phyloP scores from a whole-genome alignment of 2,888 invertebrate species.

The Orthosia incerta region DNA sequence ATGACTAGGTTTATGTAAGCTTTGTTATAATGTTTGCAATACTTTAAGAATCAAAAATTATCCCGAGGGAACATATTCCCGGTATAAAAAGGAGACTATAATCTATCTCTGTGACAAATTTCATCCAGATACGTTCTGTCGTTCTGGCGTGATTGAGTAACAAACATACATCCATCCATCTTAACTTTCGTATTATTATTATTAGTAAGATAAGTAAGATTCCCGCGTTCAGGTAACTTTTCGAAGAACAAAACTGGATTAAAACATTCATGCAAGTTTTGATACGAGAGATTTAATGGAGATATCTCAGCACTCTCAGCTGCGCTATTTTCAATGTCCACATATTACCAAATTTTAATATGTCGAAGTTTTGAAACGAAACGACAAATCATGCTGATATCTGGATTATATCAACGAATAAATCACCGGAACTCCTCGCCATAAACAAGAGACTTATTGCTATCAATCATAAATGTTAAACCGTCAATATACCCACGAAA shows the following conservation, averaged over 20 bases:
- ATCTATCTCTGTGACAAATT: constrained; percentile 3
- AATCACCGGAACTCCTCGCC: not conserved
- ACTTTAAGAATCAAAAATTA: constrained; percentile 22
- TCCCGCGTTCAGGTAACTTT: not conserved
- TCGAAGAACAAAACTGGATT: not conserved
- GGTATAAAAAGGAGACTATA: too few relatives aligned
- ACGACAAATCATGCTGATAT: not conserved
- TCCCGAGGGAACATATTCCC: not conserved
- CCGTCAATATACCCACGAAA: too few relatives aligned
- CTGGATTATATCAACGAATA: not conserved
- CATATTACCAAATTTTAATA: not conserved
- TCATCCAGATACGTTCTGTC: too few relatives aligned
- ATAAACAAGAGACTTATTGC: not conserved
- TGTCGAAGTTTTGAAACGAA: not conserved
- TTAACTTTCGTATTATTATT: too few relatives aligned
- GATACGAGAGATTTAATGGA: not conserved
- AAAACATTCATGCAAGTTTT: not conserved
- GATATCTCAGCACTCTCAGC: not conserved
- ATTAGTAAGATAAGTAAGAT: not conserved
- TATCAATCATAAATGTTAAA: not conserved
- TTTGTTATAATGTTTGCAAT: constrained; percentile 13
- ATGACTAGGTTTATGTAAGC: constrained; percentile 4
- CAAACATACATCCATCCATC: too few relatives aligned
- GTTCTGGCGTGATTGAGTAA: too few relatives aligned
- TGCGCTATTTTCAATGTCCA: not conserved